Evolutionary conservation across 2,797 vertebrate genomes (phyloP).

Genomic region (Acomys russatus): DNA sequence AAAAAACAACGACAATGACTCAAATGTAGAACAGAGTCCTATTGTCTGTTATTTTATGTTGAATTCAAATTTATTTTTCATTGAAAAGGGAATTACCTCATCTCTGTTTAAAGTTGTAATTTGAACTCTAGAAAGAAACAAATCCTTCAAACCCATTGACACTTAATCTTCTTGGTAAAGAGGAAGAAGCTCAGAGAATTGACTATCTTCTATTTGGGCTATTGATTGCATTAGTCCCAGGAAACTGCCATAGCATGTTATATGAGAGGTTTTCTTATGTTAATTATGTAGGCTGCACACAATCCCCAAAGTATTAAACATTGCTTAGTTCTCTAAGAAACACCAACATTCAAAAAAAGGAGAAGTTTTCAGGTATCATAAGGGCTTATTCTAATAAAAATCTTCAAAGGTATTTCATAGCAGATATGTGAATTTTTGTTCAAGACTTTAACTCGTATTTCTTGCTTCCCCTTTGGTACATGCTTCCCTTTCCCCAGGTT

Average conservation of each 20-base stretch:
- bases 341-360: neutral
- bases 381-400: neutral
- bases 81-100: slow-evolving; percentile 59
- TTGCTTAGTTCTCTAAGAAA: neutral
- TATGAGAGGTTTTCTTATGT: neutral
- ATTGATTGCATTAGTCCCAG: neutral
- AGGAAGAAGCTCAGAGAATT: neutral
- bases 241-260: neutral
- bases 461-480: neutral
- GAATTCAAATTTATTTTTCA: slow-evolving; percentile 70
- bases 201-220: neutral
- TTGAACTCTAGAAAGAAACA: slow-evolving; percentile 68
- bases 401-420: neutral
- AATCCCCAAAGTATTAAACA: neutral
- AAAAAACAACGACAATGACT: slow-evolving; percentile 37
- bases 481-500: neutral
- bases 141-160: slow-evolving; percentile 74
- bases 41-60: slow-evolving; percentile 73
- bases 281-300: neutral
- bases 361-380: neutral
- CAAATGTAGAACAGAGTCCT: slow-evolving; percentile 64
- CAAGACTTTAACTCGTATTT: neutral
- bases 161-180: slow-evolving; percentile 64
- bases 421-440: neutral
- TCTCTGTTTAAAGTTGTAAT: slow-evolving; percentile 69